These are phyloP conservation scores for Perdita meconis DNA, from an alignment of 2,888 invertebrate genomes.

Conservation along the genomic window DNA sequence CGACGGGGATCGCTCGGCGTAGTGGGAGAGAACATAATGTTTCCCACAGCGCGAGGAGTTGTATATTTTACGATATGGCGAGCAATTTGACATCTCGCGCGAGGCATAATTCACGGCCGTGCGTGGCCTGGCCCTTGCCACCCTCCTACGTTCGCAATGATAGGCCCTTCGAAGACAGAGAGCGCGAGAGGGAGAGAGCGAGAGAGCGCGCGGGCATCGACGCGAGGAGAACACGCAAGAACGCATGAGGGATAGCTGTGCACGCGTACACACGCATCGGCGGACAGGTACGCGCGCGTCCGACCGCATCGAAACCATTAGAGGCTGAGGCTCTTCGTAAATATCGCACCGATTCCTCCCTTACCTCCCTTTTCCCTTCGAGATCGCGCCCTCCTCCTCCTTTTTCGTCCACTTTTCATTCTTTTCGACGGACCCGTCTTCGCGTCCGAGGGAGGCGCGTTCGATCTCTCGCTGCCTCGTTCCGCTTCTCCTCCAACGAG, in stretches of 20 bases:
- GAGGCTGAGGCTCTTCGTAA: slow-evolving; percentile 77
- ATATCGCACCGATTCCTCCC: slow-evolving; percentile 73
- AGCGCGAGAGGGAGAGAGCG: slow-evolving; percentile 1
- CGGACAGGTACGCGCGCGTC: slow-evolving; percentile 70
- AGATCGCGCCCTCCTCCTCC: background rate
- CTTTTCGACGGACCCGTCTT: background rate
- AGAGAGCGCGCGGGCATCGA: slow-evolving; percentile 28
- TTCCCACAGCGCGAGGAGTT: slow-evolving; percentile 84
- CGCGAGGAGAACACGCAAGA: slow-evolving; percentile 43
- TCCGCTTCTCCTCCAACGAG: background rate
- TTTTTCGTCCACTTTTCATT: slow-evolving; percentile 11
- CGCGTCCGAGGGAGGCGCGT: slow-evolving; percentile 1
- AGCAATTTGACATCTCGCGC: slow-evolving; percentile 85
- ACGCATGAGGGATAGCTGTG: slow-evolving; percentile 46
- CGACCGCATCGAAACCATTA: slow-evolving; percentile 80
- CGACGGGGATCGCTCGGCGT: slow-evolving; percentile 20
- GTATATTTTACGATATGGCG: slow-evolving; percentile 85
- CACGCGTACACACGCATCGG: slow-evolving; percentile 51
- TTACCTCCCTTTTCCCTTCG: slow-evolving; percentile 1
- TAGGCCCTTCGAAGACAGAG: slow-evolving; percentile 22
- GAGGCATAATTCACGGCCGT: slow-evolving; percentile 84
- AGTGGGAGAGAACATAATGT: slow-evolving; percentile 80
- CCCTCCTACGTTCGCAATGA: slow-evolving; percentile 49
- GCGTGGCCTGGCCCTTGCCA: slow-evolving; percentile 55
- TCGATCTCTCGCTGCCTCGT: background rate